Evolutionary conservation across 1,140 invertebrate species (phyloP).

Genomic region (Papilio polytes): DNA sequence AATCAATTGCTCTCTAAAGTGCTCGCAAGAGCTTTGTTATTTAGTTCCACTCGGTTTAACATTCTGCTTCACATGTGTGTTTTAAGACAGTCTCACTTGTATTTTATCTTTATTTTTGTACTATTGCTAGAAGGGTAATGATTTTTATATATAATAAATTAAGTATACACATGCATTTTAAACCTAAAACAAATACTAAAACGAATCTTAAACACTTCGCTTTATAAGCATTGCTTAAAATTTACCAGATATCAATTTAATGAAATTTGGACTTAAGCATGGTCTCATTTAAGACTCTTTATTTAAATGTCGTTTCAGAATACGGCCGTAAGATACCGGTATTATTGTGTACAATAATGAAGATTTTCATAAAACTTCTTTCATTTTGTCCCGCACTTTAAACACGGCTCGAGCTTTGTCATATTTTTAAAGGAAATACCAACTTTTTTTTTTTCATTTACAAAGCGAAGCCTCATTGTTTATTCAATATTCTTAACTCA

Average conservation of each 20-base stretch:
- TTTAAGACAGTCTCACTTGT: neutral
- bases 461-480: neutral
- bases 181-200: neutral
- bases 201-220: too few relatives aligned
- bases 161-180: too few relatives aligned
- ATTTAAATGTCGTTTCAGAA: too few relatives aligned
- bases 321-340: too few relatives aligned
- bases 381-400: constrained; percentile 18
- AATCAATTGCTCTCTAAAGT: constrained; percentile 20
- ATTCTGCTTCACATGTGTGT: neutral
- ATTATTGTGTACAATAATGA: constrained; percentile 10
- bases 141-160: neutral
- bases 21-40: constrained; percentile 10
- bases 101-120: neutral
- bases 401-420: neutral
- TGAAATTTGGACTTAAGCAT: too few relatives aligned
- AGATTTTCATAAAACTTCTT: neutral
- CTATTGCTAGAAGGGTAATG: neutral
- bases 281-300: too few relatives aligned
- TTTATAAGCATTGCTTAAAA: too few relatives aligned
- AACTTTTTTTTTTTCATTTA: constrained; percentile 12
- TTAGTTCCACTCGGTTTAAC: constrained; percentile 11
- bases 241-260: too few relatives aligned
- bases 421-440: neutral
- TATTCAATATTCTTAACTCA: constrained; percentile 28